Base-by-base conservation (phyloP, 2,797 vertebrate genomes). In the Rhadinocentrus ornatus region DNA sequence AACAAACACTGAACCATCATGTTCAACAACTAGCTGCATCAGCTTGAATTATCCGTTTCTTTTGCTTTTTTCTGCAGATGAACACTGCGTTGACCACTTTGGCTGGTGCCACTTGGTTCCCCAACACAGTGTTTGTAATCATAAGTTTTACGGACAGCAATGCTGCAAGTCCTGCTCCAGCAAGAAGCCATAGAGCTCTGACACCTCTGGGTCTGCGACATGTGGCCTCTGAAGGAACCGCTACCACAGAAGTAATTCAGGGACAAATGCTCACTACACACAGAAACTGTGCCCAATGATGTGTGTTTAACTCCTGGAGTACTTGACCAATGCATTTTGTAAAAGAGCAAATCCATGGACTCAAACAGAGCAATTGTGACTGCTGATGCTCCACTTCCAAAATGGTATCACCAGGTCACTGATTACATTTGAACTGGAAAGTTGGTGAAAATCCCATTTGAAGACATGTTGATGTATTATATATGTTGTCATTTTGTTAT, bases 101-200 rank as follows among this genome's bases (percentile, higher is more conserved):
- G 93, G 89, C 77, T 99, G 98, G 98, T 99, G 98, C 78, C 96
- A 95, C 83, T 87, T 99, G 85, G 98, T 99, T 26, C 97, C 96
- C 32, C 97, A 97, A 78, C 97, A 99, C 0, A 95, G 97, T 0
- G 95, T 99, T 71, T 99, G 98, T 71, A 96, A 96, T 89, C 97
- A 99, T 93, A 97, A 96, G 81, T 99, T 98, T 87, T 99, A 99
- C 0, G 97, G 97, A 66, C 96, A 97, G 71, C 97, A 98, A 73
- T 99, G 98, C 56, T 99, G 98, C 90, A 96, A 93, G 81, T 97
- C 98, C 3, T 99, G 98, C 75, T 94, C 96, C 0, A 91, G 91
- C 84, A 97, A 95, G 86, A 96, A 92, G 87, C 95, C 92, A 73
- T 93, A 88, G 75, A 69, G 48, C 63, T 41, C 16, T 1, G 58